phyloP scores from a whole-genome alignment of 2,797 vertebrate species.

The Oophaga sylvatica region DNA sequence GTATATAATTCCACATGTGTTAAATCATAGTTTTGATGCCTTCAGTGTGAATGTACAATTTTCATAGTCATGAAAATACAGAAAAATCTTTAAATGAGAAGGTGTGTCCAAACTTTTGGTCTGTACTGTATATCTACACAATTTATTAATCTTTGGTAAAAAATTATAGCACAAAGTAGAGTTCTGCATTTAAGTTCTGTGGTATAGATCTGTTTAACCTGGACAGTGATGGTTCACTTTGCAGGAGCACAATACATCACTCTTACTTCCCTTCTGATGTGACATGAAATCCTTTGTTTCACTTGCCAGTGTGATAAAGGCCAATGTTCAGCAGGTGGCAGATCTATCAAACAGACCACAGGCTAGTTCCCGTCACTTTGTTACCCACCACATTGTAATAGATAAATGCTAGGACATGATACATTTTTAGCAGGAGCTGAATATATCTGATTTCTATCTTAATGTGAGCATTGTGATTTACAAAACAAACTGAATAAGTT shows the following conservation, averaged over 20 bases:
- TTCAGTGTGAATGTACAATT: too few species aligned
- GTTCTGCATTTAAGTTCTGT: too few species aligned
- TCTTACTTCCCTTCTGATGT: not conserved
- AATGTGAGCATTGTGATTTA: not conserved
- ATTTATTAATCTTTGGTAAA: too few species aligned
- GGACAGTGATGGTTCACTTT: not conserved
- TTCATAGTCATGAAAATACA: too few species aligned
- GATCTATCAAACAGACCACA: not conserved
- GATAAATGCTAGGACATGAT: not conserved
- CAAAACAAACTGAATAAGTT: not conserved
- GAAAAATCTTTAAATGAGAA: too few species aligned
- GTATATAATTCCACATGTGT: too few species aligned
- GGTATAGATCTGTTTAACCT: not conserved
- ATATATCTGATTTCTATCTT: not conserved
- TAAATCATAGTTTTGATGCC: too few species aligned
- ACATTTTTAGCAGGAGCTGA: not conserved
- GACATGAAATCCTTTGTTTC: not conserved
- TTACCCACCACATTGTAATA: not conserved
- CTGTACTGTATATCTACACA: too few species aligned
- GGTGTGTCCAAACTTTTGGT: too few species aligned
- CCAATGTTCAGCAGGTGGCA: not conserved
- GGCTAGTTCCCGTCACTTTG: not conserved
- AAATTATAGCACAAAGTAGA: too few species aligned
- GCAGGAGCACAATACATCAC: not conserved
- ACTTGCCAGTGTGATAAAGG: not conserved